Base-by-base conservation (phyloP, 2,797 vertebrate genomes). In the Enteromius afrohamiltoni region DNA sequence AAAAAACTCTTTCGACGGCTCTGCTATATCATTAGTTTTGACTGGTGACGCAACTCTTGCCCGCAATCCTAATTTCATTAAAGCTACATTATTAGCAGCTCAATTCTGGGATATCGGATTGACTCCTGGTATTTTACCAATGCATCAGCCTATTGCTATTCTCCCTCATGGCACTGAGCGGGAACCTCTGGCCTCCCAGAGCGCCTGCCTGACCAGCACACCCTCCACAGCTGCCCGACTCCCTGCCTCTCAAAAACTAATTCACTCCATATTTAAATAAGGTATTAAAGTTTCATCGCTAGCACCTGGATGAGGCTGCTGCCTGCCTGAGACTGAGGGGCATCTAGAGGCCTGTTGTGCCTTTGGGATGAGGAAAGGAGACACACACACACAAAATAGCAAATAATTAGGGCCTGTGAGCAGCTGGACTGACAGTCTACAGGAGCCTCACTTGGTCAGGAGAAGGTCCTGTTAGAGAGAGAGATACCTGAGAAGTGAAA, bases 211-310 rank as follows among this genome's bases (percentile, higher is more conserved):
- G 86, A 88, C 85, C 88, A 86, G 79, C 85, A 84, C 80, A 79
- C 81, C 90, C 95, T 92, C 92, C 94, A 91, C 93, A 94, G 95
- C 85, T 88, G 85, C 85, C 81, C 53, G 73, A 81, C 74, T 86
- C 74, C 76, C 79, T 85, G 86, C 85, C 85, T 85, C 79, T 87
- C 86, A 94, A 95, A 93, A 89, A 89, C 90, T 93, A 94, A 94
- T 95, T 93, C 93, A 92, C 94, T 95, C 93, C 95, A 96, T 97
- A 96, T 95, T 97, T 96, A 94, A 96, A 95, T 96, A 94, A 95
- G 95, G 92, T 92, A 96, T 97, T 92, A 97, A 97, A 96, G 94
- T 96, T 97, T 96, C 94, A 97, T 96, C 94, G 90, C 89, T 93
- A 94, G 94, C 93, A 96, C 94, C 95, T 96, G 95, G 94, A 93